These are phyloP conservation scores for Numenius phaeopus DNA, from an alignment of 2,797 vertebrate genomes.

Conservation along the genomic window DNA sequence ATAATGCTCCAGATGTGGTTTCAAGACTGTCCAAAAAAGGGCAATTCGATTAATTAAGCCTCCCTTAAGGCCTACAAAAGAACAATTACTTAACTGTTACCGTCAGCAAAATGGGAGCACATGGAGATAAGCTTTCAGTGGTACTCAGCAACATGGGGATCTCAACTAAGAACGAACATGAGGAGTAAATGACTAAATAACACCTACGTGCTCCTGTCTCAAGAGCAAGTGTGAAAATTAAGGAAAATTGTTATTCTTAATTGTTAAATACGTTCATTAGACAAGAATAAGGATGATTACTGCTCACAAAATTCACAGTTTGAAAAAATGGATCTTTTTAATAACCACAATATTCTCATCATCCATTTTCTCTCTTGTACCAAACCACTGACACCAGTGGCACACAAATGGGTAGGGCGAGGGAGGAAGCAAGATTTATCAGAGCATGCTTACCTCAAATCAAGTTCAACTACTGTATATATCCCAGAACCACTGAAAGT, in stretches of 20 bases:
- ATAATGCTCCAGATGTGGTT: neutral
- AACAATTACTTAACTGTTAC: neutral
- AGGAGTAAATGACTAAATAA: fast-evolving
- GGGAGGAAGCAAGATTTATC: neutral
- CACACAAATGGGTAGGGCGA: too few relatives aligned
- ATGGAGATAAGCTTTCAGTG: neutral
- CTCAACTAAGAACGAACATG: neutral
- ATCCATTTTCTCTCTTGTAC: neutral
- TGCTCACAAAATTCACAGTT: neutral
- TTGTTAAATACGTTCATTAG: neutral
- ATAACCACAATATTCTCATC: neutral
- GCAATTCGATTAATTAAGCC: neutral
- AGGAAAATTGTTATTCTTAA: neutral
- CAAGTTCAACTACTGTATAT: fast-evolving
- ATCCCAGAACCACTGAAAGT: neutral
- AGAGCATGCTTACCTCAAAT: neutral
- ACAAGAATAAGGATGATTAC: neutral
- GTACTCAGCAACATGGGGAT: neutral
- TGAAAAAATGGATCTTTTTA: neutral
- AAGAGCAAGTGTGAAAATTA: neutral
- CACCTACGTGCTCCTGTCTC: neutral
- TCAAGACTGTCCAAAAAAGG: neutral
- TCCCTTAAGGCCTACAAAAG: neutral
- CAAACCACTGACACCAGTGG: neutral
- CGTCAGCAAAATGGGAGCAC: neutral